Evolutionary conservation across 2,113 vertebrate species (phyloP).

Genomic region (Scalopus aquaticus): DNA sequence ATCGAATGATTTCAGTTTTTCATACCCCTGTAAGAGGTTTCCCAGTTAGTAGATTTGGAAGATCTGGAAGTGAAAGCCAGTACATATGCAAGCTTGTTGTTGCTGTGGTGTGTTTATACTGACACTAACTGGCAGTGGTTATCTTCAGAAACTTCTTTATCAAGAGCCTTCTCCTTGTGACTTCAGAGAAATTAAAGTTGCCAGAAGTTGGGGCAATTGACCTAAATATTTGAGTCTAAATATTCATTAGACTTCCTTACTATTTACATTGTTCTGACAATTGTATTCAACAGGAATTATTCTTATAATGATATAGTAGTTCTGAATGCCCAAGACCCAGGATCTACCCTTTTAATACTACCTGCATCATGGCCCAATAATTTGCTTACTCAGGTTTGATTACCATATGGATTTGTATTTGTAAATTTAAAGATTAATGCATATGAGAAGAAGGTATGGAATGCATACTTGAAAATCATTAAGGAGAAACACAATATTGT

Average conservation of each 20-base stretch:
- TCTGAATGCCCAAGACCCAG: not conserved
- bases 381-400: constrained; percentile 13
- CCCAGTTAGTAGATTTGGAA: not conserved
- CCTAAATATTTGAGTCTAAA: not conserved
- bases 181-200: not conserved
- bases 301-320: not conserved
- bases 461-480: not conserved
- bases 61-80: not conserved
- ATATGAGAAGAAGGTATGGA: not conserved
- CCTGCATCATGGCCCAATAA: not conserved
- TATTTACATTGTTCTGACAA: not conserved
- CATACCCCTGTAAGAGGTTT: not conserved
- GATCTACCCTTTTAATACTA: not conserved
- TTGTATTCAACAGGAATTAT: not conserved
- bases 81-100: not conserved
- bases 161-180: not conserved
- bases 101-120: not conserved
- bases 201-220: not conserved
- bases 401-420: constrained; percentile 23
- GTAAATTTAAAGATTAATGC: not conserved
- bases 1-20: not conserved
- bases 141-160: not conserved
- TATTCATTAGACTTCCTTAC: not conserved
- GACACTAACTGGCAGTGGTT: not conserved
- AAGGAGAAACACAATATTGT: not conserved